phyloP scores from a whole-genome alignment of 2,797 vertebrate genomes.

The Sphenodon punctatus region DNA sequence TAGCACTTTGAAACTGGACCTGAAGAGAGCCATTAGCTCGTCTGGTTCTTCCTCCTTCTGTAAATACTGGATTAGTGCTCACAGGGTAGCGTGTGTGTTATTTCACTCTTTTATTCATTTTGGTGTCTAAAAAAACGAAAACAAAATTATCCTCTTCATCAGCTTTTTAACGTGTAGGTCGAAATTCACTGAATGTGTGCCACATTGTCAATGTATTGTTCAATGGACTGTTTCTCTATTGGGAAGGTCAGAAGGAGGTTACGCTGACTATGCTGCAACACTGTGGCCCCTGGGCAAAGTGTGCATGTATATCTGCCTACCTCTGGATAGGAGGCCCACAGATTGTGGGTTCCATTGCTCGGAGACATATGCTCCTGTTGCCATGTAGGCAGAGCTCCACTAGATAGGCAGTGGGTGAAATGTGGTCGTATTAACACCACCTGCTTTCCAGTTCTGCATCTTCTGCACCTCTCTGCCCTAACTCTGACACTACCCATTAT shows the following conservation, averaged over 20 bases:
- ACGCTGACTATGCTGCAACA: too few species aligned
- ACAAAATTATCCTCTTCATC: rapidly evolving
- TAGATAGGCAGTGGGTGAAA: too few species aligned
- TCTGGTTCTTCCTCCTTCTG: neutral
- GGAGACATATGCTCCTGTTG: too few species aligned
- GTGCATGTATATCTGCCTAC: too few species aligned
- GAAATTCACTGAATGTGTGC: neutral
- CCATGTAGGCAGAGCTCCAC: too few species aligned
- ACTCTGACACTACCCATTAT: too few species aligned
- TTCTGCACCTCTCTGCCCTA: too few species aligned
- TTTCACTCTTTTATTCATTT: neutral
- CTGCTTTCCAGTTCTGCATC: too few species aligned
- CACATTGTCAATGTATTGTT: slow-evolving; percentile 23
- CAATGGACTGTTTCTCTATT: neutral
- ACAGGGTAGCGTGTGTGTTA: neutral
- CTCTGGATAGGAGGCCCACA: too few species aligned
- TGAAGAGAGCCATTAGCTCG: neutral
- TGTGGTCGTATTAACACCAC: too few species aligned
- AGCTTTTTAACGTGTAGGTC: neutral
- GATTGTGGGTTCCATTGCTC: too few species aligned
- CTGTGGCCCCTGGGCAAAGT: too few species aligned
- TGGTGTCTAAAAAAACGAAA: neutral
- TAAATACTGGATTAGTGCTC: slow-evolving; percentile 3
- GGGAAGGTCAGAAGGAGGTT: neutral
- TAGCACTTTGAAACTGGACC: neutral